Evolutionary conservation across 2,113 vertebrate genomes (phyloP).

Genomic region (Butorides virescens): DNA sequence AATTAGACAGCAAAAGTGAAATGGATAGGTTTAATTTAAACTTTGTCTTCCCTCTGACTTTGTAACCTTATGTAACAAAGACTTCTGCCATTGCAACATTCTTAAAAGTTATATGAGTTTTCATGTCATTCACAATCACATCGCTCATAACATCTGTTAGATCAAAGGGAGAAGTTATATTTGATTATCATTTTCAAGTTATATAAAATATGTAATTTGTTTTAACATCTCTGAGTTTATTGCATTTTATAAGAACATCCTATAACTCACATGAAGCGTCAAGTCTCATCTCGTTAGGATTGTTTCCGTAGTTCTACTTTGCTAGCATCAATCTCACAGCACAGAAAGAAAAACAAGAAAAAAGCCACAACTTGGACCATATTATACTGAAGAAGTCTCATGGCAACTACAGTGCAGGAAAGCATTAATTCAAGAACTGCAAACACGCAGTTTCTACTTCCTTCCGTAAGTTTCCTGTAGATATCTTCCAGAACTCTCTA

Average conservation of each 20-base stretch:
- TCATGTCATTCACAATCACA: neutral
- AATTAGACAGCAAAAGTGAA: neutral
- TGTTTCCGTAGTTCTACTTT: neutral
- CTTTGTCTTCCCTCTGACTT: neutral
- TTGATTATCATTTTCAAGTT: neutral
- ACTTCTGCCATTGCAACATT: neutral
- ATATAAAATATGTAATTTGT: neutral
- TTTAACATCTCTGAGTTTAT: neutral
- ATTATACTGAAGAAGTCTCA: neutral
- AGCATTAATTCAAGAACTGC: neutral
- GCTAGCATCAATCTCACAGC: neutral
- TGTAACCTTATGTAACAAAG: neutral
- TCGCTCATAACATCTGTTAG: neutral
- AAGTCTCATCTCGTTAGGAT: neutral
- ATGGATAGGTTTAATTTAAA: neutral
- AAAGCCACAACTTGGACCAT: neutral
- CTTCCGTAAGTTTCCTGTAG: neutral
- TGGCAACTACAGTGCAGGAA: neutral
- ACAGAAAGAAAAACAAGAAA: neutral
- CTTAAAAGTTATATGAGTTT: neutral
- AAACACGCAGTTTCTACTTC: neutral
- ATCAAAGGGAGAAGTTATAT: neutral
- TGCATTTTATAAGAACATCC: neutral
- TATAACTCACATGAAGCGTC: neutral
- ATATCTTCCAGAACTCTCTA: neutral